Conservation (phyloP, 2,113 vertebrate species). For the Pangasianodon gigas region DNA sequence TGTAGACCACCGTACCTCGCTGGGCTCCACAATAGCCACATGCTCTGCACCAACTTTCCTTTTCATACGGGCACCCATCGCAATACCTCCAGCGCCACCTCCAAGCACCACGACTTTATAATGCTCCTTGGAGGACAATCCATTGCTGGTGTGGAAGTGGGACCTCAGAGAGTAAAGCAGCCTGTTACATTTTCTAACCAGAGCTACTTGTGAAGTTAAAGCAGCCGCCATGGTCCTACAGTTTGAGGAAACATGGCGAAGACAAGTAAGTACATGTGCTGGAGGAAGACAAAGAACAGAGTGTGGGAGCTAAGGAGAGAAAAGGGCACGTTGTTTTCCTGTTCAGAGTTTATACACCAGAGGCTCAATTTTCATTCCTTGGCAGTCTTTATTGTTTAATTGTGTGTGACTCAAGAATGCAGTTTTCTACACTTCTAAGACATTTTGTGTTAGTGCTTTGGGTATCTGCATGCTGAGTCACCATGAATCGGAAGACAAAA, state of each 20-base stretch:
- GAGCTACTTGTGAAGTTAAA: conserved; percentile 5
- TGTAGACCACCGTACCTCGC: conserved; percentile 72
- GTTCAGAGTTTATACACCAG: neutral
- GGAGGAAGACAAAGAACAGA: too few species aligned
- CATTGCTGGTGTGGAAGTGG: conserved; percentile 64
- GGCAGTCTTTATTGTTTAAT: neutral
- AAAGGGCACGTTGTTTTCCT: neutral
- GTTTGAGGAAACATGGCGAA: too few species aligned
- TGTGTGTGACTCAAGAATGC: neutral
- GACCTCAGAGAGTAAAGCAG: conserved; percentile 35
- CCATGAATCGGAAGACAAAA: neutral
- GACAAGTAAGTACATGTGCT: neutral
- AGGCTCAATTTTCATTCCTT: neutral
- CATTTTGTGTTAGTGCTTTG: neutral
- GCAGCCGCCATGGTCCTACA: conserved; percentile 31
- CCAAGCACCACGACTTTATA: conserved; percentile 91
- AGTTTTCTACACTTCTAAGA: neutral
- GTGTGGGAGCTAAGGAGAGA: neutral
- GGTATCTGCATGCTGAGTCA: neutral
- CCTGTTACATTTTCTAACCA: conserved; percentile 12
- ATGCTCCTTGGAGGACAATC: conserved; percentile 75
- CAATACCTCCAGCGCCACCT: conserved; percentile 87
- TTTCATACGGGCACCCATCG: conserved; percentile 94
- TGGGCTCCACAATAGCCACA: conserved; percentile 91
- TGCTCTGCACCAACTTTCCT: conserved; percentile 85